A percentile compares a stretch with the other conserved stretches of the same genome.
phyloP scores from a whole-genome alignment of 1,140 invertebrate species.

The Paramacrobiotus metropolitanus region DNA sequence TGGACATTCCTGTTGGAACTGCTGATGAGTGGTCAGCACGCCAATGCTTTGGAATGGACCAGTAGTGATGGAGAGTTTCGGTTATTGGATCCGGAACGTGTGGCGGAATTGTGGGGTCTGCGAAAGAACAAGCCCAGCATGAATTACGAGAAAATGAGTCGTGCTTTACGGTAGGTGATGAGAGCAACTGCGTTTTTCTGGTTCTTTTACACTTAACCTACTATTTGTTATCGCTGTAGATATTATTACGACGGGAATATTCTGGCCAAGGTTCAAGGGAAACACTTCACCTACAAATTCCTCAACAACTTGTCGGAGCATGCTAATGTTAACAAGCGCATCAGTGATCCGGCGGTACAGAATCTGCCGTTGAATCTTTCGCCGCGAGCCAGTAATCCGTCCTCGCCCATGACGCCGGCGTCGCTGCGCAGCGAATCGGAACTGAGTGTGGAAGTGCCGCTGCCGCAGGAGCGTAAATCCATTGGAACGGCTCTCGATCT shows the following conservation, averaged over 20 bases:
- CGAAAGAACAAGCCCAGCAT: conserved; percentile 74
- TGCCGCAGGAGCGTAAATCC: too few species aligned
- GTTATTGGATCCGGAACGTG: conserved; percentile 53
- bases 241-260: conserved; percentile 78
- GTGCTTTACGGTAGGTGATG: conserved; percentile 36
- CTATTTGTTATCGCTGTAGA: neutral
- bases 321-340: too few species aligned
- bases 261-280: conserved; percentile 63
- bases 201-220: neutral
- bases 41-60: conserved; percentile 53
- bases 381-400: too few species aligned
- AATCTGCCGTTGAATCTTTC: too few species aligned
- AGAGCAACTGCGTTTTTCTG: neutral
- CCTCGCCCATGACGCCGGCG: too few species aligned
- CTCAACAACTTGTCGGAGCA: conserved; percentile 42
- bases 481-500: too few species aligned
- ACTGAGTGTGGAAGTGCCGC: too few species aligned
- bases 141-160: conserved; percentile 78
- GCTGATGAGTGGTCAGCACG: conserved; percentile 48
- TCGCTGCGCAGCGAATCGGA: too few species aligned
- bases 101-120: conserved; percentile 62
- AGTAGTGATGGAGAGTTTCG: conserved; percentile 62
- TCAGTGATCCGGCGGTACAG: too few species aligned
- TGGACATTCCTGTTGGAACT: conserved; percentile 78
- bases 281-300: conserved; percentile 73